Evolutionary conservation across 2,797 vertebrate species (phyloP).

Genomic region (Craterocephalus amniculus): DNA sequence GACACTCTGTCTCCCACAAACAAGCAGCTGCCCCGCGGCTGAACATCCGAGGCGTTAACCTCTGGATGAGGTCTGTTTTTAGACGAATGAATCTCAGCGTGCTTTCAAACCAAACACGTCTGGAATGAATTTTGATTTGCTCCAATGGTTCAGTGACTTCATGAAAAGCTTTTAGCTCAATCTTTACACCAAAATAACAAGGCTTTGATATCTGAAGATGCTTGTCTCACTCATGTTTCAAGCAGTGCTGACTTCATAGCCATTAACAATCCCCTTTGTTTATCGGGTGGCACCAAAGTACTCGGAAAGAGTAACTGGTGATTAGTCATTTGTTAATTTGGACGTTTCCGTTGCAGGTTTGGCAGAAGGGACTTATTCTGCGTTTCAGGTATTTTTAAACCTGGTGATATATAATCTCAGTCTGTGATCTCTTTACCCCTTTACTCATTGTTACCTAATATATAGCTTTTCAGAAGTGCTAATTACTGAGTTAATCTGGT

Average conservation of each 20-base stretch:
- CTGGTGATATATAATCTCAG: background rate
- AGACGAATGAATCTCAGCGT: slow-evolving; percentile 26
- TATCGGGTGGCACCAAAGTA: background rate
- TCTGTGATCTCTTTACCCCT: background rate
- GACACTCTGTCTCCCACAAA: slow-evolving; percentile 69
- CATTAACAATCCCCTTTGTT: background rate
- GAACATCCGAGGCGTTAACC: slow-evolving; percentile 37
- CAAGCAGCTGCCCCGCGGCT: slow-evolving; percentile 54
- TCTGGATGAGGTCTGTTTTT: slow-evolving; percentile 40
- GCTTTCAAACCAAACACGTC: background rate
- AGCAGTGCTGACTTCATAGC: background rate
- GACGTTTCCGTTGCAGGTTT: background rate
- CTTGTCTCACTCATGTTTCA: background rate
- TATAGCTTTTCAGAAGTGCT: background rate
- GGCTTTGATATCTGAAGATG: background rate
- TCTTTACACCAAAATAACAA: slow-evolving; percentile 8
- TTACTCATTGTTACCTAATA: background rate
- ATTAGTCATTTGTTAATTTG: background rate
- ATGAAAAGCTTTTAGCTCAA: slow-evolving; percentile 19
- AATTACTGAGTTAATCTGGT: background rate
- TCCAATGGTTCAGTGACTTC: background rate
- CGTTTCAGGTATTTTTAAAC: background rate
- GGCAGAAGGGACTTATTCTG: background rate
- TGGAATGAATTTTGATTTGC: background rate
- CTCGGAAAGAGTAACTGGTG: background rate